Conservation (phyloP, 2,797 vertebrate species). For the Anguilla megastoma region DNA sequence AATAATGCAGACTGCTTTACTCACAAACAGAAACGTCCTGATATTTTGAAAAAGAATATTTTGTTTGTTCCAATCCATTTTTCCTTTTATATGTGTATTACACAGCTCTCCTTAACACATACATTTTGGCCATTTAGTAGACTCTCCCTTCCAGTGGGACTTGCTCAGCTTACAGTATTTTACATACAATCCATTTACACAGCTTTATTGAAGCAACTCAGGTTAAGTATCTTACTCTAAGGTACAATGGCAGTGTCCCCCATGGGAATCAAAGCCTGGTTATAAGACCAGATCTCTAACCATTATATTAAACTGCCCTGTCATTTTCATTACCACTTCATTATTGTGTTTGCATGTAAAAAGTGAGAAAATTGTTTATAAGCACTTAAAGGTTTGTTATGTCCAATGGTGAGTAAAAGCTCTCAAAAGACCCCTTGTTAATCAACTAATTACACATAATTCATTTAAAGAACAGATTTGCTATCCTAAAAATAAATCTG, state of each 20-base stretch:
- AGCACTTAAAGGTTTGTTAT: neutral
- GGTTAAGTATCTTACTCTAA: neutral
- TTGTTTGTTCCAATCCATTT: neutral
- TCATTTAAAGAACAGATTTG: constrained; percentile 1
- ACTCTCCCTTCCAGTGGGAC: neutral
- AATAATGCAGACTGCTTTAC: neutral
- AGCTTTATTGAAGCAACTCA: too few species aligned
- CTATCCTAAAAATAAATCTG: constrained; percentile 21
- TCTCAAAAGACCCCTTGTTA: neutral
- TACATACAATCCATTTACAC: too few species aligned
- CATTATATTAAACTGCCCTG: neutral
- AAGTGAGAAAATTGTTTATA: neutral
- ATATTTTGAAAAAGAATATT: neutral
- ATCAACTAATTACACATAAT: constrained; percentile 16
- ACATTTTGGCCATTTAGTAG: neutral
- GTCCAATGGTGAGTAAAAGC: neutral
- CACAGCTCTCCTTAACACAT: neutral
- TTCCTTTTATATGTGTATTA: neutral
- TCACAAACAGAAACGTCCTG: neutral
- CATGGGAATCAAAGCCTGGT: neutral
- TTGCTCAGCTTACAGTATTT: neutral
- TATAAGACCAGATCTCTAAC: neutral
- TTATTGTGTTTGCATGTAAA: neutral
- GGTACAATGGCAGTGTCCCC: neutral
- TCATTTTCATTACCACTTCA: neutral